phyloP scores from a whole-genome alignment of 2,888 invertebrate genomes.

The Ethmia dodecea region DNA sequence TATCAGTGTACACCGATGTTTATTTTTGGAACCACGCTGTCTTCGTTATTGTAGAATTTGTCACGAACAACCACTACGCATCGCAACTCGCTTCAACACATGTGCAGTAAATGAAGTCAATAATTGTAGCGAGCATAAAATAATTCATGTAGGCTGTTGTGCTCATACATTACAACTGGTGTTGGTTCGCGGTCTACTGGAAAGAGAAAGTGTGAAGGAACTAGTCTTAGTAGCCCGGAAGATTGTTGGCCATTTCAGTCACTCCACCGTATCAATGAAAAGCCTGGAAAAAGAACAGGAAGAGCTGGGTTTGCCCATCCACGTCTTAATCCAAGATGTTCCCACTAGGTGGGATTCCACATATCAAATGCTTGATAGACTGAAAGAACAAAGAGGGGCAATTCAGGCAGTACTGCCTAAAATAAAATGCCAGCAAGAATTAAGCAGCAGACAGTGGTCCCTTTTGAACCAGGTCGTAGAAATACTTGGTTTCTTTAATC shows the following conservation, averaged over 20 bases:
- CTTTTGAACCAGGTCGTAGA: constrained; percentile 10
- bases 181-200: constrained; percentile 14
- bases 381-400: constrained; percentile 21
- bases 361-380: constrained; percentile 18
- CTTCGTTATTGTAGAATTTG: too few species aligned
- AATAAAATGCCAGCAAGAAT: constrained; percentile 20
- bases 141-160: constrained; percentile 2
- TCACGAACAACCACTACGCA: too few species aligned
- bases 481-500: background rate
- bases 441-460: constrained; percentile 19
- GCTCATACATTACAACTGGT: constrained; percentile 17
- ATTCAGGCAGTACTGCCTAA: constrained; percentile 19
- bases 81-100: too few species aligned
- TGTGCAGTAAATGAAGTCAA: too few species aligned
- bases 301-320: constrained; percentile 21
- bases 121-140: too few species aligned
- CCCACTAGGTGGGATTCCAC: constrained; percentile 23
- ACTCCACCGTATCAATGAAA: constrained; percentile 21
- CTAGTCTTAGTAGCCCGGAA: constrained; percentile 22
- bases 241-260: constrained; percentile 23
- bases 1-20: too few species aligned
- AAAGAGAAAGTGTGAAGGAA: constrained; percentile 15
- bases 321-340: constrained; percentile 22
- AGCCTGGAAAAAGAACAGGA: constrained; percentile 21
- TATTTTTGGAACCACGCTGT: too few species aligned